Evolutionary conservation across 2,888 invertebrate genomes (phyloP), one percentile per base, ranked within the genome.

Genomic region (Tachina fera): DNA sequence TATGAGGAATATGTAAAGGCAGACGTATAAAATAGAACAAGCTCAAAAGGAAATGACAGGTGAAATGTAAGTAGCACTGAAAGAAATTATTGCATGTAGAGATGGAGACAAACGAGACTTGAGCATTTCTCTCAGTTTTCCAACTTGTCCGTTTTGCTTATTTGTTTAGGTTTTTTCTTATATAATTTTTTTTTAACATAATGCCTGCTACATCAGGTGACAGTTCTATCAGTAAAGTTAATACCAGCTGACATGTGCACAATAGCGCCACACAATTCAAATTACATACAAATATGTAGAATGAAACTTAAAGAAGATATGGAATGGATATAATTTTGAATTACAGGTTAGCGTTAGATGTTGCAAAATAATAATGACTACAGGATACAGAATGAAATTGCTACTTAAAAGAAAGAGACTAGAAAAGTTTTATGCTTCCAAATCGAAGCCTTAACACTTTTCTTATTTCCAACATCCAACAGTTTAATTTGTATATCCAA

Each of bases 211-310:
- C 84, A 78, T 74, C 77, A 81, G 87, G 72, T 86, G 88, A 88
- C 88, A 88, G 88, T 88, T 88, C 88, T 88, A 88, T 88, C 88
- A 88, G 88, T 84, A 84, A 87, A 84, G 83, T 86, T 88, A 88
- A 88, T 88, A 84, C 87, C 88, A 87, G 84, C 80, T 88, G 88
- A 87, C 87, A 86, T 75, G 86, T 81, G 80, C 77, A 77, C 80
- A 84, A 81, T 74, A 70, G 84, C 71, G 79, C 19, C 71, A 79
- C 56, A 83, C 53, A 67, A 67, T 47, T 6, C n/a, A 49, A 43
- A 60, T 43, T n/a, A n/a, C n/a, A n/a, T 75, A 41, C 49, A 65
- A 4, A 47, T 14, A 63, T 49, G 51, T 49, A 68, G 45, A 60
- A 70, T 43, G 43, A 53, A 51, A 67, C 56, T 9, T 75, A 70